phyloP scores from a whole-genome alignment of 2,113 vertebrate genomes.

The Mesembrinibis cayennensis region DNA sequence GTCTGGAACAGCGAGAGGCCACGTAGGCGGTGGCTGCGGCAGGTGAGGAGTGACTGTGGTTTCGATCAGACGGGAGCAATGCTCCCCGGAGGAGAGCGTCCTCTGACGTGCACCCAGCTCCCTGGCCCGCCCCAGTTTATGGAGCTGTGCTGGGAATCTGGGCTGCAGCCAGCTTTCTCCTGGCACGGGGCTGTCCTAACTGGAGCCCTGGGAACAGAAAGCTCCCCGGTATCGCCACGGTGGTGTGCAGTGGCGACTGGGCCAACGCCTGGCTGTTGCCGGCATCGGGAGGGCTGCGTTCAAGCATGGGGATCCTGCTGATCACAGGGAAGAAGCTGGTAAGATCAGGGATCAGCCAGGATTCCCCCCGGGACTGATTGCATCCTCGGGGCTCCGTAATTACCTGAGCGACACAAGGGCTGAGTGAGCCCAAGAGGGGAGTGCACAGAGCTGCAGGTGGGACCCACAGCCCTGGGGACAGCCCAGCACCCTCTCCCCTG shows the following conservation, averaged over 20 bases:
- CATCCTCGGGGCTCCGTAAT: background rate
- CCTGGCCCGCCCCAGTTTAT: background rate
- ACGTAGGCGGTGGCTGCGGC: background rate
- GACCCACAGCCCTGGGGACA: background rate
- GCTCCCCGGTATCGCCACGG: rapidly evolving
- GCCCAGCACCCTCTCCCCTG: background rate
- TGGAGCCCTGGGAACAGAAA: background rate
- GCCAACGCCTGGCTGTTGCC: background rate
- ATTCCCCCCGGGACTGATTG: background rate
- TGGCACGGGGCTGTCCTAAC: background rate
- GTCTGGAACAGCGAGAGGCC: background rate
- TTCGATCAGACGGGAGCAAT: background rate
- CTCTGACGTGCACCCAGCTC: background rate
- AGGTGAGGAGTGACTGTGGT: background rate
- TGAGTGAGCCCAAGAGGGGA: background rate
- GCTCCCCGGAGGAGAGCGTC: background rate
- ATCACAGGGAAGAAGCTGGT: background rate
- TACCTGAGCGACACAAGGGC: background rate
- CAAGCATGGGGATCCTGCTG: background rate
- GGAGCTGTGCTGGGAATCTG: background rate
- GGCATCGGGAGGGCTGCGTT: background rate
- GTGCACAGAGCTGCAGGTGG: background rate
- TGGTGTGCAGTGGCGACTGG: rapidly evolving
- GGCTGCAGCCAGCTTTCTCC: background rate
- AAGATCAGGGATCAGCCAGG: background rate